These are phyloP conservation scores for Vanessa cardui DNA, from an alignment of 2,888 invertebrate species.

Conservation along the genomic window DNA sequence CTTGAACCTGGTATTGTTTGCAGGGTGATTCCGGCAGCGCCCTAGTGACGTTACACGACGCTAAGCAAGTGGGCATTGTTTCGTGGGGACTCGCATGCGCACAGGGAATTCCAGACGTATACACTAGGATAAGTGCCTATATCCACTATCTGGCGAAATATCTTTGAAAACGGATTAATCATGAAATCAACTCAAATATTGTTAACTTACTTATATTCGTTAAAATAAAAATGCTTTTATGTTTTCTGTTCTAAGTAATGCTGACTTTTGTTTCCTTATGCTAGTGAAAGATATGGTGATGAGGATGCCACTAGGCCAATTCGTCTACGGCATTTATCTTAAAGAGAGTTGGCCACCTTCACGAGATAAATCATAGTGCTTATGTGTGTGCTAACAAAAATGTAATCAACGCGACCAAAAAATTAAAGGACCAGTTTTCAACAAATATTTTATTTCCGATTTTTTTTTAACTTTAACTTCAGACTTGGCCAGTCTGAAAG, in stretches of 20 bases:
- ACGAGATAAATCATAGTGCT: too few relatives aligned
- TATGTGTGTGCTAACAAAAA: too few relatives aligned
- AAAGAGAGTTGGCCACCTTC: too few relatives aligned
- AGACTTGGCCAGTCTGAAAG: too few relatives aligned
- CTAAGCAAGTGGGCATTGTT: constrained; percentile 58
- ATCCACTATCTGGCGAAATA: constrained; percentile 36
- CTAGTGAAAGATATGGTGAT: too few relatives aligned
- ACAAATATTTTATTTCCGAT: too few relatives aligned
- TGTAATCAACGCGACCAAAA: too few relatives aligned
- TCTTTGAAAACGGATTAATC: not conserved
- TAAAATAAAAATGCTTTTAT: not conserved
- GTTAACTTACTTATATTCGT: not conserved
- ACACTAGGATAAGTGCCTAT: constrained; percentile 53
- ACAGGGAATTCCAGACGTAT: constrained; percentile 61
- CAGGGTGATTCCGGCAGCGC: constrained; percentile 68
- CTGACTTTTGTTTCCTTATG: too few relatives aligned
- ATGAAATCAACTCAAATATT: not conserved
- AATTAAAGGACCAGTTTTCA: too few relatives aligned
- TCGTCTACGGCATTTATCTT: too few relatives aligned
- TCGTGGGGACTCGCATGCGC: constrained; percentile 71
- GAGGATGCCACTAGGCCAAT: too few relatives aligned
- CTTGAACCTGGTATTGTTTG: not conserved
- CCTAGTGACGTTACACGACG: constrained; percentile 42
- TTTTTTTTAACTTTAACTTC: too few relatives aligned
- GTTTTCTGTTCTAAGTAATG: not conserved